phyloP scores from a whole-genome alignment of 2,797 vertebrate genomes.

The Rhinoraja longicauda region DNA sequence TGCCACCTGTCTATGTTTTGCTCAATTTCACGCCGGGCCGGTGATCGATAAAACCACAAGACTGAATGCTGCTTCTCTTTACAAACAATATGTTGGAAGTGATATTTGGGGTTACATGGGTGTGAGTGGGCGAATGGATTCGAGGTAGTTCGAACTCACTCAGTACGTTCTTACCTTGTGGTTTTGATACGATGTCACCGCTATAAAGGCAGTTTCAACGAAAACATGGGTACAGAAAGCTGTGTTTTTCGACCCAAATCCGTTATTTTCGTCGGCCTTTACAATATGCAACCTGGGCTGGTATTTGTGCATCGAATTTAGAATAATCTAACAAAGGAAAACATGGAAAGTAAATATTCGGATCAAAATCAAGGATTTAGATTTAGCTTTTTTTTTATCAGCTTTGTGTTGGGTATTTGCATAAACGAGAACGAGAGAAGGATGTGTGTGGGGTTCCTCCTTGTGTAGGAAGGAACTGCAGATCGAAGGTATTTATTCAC shows the following conservation, averaged over 20 bases:
- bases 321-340: conserved; percentile 73
- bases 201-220: conserved; percentile 90
- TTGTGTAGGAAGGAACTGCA: too few relatives aligned
- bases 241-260: conserved; percentile 95
- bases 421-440: background rate
- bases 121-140: background rate
- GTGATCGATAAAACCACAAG: background rate
- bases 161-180: conserved; percentile 74
- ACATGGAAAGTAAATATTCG: background rate
- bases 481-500: too few relatives aligned
- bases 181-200: conserved; percentile 95
- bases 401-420: too few relatives aligned
- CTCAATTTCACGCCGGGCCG: background rate
- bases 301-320: conserved; percentile 99
- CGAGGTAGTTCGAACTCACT: background rate
- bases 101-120: background rate
- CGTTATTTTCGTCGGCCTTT: conserved; percentile 96
- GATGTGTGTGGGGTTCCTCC: too few relatives aligned
- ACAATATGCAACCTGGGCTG: conserved; percentile 96
- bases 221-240: conserved; percentile 97
- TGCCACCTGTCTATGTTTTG: background rate
- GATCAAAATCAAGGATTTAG: background rate
- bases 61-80: background rate
- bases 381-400: background rate
- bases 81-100: background rate